phyloP scores from a whole-genome alignment of 2,797 vertebrate genomes.

The Craterocephalus amniculus region DNA sequence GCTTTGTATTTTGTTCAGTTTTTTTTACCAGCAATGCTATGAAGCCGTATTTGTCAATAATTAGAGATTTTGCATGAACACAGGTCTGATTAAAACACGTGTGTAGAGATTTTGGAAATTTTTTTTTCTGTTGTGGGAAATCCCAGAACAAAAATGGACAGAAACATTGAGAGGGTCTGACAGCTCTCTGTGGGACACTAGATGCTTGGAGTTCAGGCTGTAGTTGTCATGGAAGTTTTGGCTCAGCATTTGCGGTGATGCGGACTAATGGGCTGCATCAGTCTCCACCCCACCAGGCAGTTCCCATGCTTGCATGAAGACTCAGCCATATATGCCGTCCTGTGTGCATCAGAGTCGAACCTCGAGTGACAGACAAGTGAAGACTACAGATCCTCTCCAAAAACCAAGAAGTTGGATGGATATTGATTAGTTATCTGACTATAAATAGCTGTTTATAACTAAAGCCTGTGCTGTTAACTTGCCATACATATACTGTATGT shows the following conservation, averaged over 20 bases:
- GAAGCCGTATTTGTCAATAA: background rate
- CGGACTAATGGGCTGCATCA: slow-evolving; percentile 59
- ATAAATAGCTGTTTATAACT: slow-evolving; percentile 14
- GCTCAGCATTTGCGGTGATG: slow-evolving; percentile 63
- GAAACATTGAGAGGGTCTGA: slow-evolving; percentile 26
- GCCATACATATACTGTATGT: background rate
- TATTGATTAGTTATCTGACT: slow-evolving; percentile 31
- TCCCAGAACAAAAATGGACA: slow-evolving; percentile 22
- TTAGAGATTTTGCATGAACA: slow-evolving; percentile 9
- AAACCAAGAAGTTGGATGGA: slow-evolving; percentile 16
- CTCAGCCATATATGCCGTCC: slow-evolving; percentile 10
- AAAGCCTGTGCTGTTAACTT: slow-evolving; percentile 1
- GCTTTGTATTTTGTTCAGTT: background rate
- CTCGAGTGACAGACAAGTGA: slow-evolving; percentile 46
- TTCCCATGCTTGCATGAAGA: slow-evolving; percentile 32
- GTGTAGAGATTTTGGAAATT: slow-evolving; percentile 37
- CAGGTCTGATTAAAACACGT: slow-evolving; percentile 12
- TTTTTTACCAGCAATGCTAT: too few species aligned
- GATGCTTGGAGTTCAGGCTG: slow-evolving; percentile 59
- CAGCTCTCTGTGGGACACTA: slow-evolving; percentile 52
- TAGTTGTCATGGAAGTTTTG: slow-evolving; percentile 77
- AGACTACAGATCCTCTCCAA: slow-evolving; percentile 39
- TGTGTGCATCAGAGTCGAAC: slow-evolving; percentile 33
- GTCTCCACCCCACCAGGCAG: slow-evolving; percentile 21
- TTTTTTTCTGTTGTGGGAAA: slow-evolving; percentile 34